phyloP scores from a whole-genome alignment of 2,797 vertebrate species.

The Cyclopterus lumpus region DNA sequence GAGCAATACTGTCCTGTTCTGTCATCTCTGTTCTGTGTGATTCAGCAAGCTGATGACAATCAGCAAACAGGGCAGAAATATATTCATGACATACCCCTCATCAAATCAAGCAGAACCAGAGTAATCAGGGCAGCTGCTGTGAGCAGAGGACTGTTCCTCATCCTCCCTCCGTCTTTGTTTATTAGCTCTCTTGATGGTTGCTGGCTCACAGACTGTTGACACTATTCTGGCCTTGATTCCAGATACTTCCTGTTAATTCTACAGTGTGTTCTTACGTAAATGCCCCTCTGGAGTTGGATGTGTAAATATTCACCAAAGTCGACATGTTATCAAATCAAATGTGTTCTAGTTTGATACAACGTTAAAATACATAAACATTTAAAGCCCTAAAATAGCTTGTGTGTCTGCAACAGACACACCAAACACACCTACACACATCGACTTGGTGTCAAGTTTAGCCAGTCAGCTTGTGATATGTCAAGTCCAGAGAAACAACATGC shows the following conservation, averaged over 20 bases:
- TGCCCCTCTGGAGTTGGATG: background rate
- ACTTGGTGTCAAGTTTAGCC: constrained; percentile 55
- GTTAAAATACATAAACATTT: background rate
- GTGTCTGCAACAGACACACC: constrained; percentile 20
- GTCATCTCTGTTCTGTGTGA: constrained; percentile 28
- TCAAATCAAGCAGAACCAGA: constrained; percentile 35
- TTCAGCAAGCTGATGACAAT: constrained; percentile 33
- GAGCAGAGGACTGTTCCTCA: constrained; percentile 41
- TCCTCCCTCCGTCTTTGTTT: constrained; percentile 54
- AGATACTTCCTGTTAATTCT: constrained; percentile 21
- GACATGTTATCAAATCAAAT: background rate
- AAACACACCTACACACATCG: constrained; percentile 11
- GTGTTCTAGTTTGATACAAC: background rate
- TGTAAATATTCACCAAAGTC: constrained; percentile 5
- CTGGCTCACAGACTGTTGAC: constrained; percentile 55
- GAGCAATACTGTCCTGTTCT: constrained; percentile 29
- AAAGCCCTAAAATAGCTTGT: constrained; percentile 29
- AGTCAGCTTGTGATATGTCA: constrained; percentile 66
- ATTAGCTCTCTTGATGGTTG: constrained; percentile 40
- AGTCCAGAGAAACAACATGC: constrained; percentile 46
- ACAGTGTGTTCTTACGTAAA: constrained; percentile 5
- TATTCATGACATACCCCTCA: constrained; percentile 27
- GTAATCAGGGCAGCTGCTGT: constrained; percentile 49
- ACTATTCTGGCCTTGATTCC: constrained; percentile 39
- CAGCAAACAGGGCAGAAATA: constrained; percentile 23